A percentile compares a stretch with the other conserved stretches of the same genome.
phyloP scores from a whole-genome alignment of 2,888 invertebrate genomes.

The Galerucella calmariensis region DNA sequence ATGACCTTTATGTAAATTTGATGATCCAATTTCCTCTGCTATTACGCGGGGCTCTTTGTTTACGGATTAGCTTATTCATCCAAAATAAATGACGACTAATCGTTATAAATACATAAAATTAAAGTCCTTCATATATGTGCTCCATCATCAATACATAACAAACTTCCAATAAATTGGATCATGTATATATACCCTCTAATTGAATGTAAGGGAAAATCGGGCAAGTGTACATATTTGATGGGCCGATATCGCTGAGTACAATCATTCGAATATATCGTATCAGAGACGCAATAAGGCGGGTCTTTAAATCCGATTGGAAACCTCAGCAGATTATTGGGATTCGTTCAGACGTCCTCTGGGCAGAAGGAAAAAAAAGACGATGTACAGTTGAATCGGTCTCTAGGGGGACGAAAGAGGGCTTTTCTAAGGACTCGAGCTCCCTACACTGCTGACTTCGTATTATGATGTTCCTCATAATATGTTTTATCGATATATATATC shows the following conservation, averaged over 20 bases:
- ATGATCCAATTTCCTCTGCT: no score
- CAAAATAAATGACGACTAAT: not conserved
- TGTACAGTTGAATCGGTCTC: constrained; percentile 55
- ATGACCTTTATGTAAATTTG: not conserved
- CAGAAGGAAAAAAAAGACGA: constrained; percentile 51
- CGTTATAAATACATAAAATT: not conserved
- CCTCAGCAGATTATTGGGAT: constrained; percentile 62
- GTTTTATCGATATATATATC: constrained; percentile 38
- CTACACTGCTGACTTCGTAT: constrained; percentile 46
- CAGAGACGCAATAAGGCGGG: constrained; percentile 58
- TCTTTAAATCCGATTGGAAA: constrained; percentile 60
- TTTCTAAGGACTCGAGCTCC: constrained; percentile 42
- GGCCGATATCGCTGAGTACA: constrained; percentile 50
- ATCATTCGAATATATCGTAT: constrained; percentile 51
- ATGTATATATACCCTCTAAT: constrained; percentile 23
- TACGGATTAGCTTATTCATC: not conserved
- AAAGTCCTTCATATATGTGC: not conserved
- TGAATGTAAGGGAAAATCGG: constrained; percentile 36
- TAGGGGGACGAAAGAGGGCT: constrained; percentile 48
- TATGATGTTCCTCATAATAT: constrained; percentile 44
- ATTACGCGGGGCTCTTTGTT: no score
- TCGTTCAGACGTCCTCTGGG: constrained; percentile 55
- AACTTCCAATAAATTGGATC: not conserved
- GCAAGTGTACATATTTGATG: constrained; percentile 46
- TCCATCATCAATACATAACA: not conserved